Conservation (phyloP, 2,797 vertebrate species). For the Danio tinwini region DNA sequence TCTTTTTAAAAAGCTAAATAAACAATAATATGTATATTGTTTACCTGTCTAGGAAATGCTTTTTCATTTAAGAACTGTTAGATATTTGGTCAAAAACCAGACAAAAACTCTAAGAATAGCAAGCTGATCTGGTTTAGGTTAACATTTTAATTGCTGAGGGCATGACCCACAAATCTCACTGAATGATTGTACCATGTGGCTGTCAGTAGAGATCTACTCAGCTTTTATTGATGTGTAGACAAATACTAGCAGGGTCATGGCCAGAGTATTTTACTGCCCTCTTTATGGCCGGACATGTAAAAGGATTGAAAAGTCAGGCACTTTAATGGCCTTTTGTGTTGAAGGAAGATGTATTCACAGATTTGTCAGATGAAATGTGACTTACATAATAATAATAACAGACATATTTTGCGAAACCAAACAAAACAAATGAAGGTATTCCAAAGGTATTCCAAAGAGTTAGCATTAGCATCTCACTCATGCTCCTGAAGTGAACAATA, state of each 20-base stretch:
- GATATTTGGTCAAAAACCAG: too few species aligned
- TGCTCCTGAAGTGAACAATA: not conserved
- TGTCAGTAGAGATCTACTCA: not conserved
- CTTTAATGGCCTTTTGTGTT: conserved; percentile 43
- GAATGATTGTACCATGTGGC: not conserved
- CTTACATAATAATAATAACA: too few species aligned
- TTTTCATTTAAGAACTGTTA: too few species aligned
- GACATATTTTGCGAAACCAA: not conserved
- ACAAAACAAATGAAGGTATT: not conserved
- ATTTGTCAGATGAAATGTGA: conserved; percentile 7
- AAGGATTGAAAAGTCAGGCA: conserved; percentile 14
- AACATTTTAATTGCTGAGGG: conserved; percentile 36
- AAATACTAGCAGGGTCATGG: conserved; percentile 11
- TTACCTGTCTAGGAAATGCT: too few species aligned
- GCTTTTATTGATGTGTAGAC: conserved; percentile 44
- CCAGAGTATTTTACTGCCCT: conserved; percentile 34
- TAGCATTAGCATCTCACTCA: conserved; percentile 3
- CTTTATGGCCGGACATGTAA: conserved; percentile 36
- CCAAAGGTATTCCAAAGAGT: not conserved
- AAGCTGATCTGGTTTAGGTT: not conserved
- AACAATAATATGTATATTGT: too few species aligned
- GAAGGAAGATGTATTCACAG: conserved; percentile 10
- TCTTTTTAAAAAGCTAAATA: too few species aligned
- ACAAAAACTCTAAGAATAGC: too few species aligned
- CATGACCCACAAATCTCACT: conserved; percentile 30